Percentiles rank a stretch among this genome's conserved stretches.
These are phyloP conservation scores for Hyperopisus bebe DNA, from an alignment of 2,113 vertebrate species.

Conservation along the genomic window DNA sequence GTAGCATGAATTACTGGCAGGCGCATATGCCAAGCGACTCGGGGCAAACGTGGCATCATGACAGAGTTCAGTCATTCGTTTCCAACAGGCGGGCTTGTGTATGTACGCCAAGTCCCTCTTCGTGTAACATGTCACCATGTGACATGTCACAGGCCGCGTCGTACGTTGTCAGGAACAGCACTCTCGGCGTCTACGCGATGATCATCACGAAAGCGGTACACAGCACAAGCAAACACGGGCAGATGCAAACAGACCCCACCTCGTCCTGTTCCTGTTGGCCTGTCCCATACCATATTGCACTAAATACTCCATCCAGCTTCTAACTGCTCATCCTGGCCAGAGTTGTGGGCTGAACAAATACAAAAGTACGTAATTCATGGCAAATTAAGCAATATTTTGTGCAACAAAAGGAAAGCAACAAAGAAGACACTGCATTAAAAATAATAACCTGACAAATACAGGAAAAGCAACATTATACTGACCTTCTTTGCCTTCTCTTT, in stretches of 20 bases:
- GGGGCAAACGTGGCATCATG: background rate
- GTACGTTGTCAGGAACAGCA: conserved; percentile 22
- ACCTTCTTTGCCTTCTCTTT: conserved; percentile 60
- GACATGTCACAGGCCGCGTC: conserved; percentile 34
- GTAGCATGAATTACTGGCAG: background rate
- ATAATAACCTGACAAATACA: conserved; percentile 18
- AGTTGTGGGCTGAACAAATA: conserved; percentile 5
- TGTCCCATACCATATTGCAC: conserved; percentile 30
- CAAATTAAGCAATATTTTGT: conserved; percentile 61
- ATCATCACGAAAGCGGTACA: background rate
- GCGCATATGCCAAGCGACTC: background rate
- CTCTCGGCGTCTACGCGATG: background rate
- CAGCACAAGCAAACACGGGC: conserved; percentile 1
- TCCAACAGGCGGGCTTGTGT: background rate
- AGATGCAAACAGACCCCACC: conserved; percentile 12
- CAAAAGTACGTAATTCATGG: conserved; percentile 64
- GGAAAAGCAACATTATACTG: conserved; percentile 52
- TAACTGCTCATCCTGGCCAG: background rate
- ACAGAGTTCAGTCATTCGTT: background rate
- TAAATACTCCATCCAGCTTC: conserved; percentile 6
- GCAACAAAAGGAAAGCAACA: conserved; percentile 50
- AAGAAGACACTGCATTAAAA: conserved; percentile 19
- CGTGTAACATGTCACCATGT: conserved; percentile 38
- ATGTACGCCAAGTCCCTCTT: conserved; percentile 36
- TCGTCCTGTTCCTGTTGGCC: conserved; percentile 44